Conservation (phyloP, 2,888 invertebrate genomes). For the Idaea straminata region DNA sequence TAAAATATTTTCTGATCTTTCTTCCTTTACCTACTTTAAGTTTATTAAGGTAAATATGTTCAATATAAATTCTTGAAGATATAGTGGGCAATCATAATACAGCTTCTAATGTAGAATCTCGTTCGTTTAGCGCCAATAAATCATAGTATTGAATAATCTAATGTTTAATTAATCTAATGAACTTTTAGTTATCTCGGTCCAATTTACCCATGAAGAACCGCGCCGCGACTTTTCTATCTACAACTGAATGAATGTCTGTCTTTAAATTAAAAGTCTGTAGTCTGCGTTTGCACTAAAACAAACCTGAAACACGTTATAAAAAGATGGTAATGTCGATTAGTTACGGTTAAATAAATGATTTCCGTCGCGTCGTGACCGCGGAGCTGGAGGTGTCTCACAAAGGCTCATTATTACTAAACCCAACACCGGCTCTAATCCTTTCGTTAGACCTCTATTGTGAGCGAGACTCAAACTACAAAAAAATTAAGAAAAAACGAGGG, state of each 20-base stretch:
- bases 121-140: conserved; percentile 16
- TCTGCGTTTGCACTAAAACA: conserved; percentile 35
- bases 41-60: no score
- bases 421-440: conserved; percentile 73
- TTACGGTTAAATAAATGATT: conserved; percentile 69
- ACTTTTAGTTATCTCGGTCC: not conserved
- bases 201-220: conserved; percentile 26
- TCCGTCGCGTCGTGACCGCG: conserved; percentile 47
- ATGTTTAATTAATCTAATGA: conserved; percentile 8
- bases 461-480: conserved; percentile 23
- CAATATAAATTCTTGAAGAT: no score
- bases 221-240: conserved; percentile 36
- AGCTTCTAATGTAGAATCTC: no score
- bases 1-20: no score
- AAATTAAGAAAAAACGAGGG: no score
- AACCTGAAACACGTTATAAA: conserved; percentile 45
- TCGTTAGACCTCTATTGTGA: conserved; percentile 73
- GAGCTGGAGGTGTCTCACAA: conserved; percentile 57
- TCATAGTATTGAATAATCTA: conserved; percentile 11
- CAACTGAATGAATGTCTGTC: no score
- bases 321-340: conserved; percentile 63
- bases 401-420: conserved; percentile 68
- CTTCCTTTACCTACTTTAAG: no score
- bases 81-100: no score
- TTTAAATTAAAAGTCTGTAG: no score